These are phyloP conservation scores for Drosophila dunni DNA, from an alignment of 1,140 invertebrate species.

Conservation along the genomic window DNA sequence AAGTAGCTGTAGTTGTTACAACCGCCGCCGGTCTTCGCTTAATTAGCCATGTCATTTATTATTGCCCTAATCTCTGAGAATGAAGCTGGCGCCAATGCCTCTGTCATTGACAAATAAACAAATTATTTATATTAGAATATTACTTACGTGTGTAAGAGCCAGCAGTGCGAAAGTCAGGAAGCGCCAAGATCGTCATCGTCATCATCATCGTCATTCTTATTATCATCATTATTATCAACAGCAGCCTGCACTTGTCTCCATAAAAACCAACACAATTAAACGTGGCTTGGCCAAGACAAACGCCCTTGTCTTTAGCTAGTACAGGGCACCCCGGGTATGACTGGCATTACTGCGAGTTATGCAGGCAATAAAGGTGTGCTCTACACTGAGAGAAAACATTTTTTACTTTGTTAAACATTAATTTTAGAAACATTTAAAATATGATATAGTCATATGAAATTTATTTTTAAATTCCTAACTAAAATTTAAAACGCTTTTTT, in stretches of 20 bases:
- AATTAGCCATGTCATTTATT: slow-evolving; percentile 82
- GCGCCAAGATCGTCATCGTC: slow-evolving; percentile 3
- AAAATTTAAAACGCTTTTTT: too few relatives aligned
- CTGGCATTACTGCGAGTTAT: slow-evolving; percentile 53
- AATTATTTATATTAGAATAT: slow-evolving; percentile 78
- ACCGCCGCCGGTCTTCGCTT: slow-evolving; percentile 57
- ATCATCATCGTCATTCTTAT: slow-evolving; percentile 26
- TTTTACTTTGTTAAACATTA: too few relatives aligned
- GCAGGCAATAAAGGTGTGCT: slow-evolving; percentile 62
- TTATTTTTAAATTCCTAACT: too few relatives aligned
- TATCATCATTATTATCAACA: too few relatives aligned
- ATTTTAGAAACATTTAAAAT: too few relatives aligned
- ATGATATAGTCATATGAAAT: too few relatives aligned
- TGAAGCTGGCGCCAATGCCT: slow-evolving; percentile 59
- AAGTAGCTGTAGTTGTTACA: slow-evolving; percentile 5
- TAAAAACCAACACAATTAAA: slow-evolving; percentile 72
- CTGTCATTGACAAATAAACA: slow-evolving; percentile 77
- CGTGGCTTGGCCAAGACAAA: slow-evolving; percentile 17
- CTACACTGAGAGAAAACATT: not conserved
- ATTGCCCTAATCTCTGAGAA: slow-evolving; percentile 67
- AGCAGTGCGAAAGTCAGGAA: slow-evolving; percentile 23
- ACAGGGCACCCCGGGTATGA: slow-evolving; percentile 22
- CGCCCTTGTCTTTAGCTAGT: slow-evolving; percentile 18
- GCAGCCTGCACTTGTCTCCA: slow-evolving; percentile 35
- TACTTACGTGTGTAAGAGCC: slow-evolving; percentile 8